These are phyloP conservation scores for Eubasilissa splendida DNA, from an alignment of 2,888 invertebrate genomes.

Conservation along the genomic window DNA sequence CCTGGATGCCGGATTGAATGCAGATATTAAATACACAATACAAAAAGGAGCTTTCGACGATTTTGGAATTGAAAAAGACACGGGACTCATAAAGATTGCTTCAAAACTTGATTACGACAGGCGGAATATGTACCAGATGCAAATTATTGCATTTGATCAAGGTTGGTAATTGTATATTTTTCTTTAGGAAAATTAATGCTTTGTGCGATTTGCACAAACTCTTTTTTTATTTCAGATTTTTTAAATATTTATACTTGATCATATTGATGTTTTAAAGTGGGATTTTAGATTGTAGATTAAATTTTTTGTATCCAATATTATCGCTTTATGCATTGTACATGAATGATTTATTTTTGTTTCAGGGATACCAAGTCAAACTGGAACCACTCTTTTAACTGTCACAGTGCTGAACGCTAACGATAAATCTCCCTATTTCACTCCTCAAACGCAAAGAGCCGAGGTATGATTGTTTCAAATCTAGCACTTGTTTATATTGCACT, in stretches of 20 bases:
- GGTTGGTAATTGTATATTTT: slow-evolving; percentile 65
- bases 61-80: slow-evolving; percentile 84
- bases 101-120: slow-evolving; percentile 88
- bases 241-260: no score
- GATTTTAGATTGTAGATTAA: no score
- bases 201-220: neutral
- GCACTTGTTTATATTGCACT: no score
- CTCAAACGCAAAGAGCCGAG: slow-evolving; percentile 84
- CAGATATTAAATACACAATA: slow-evolving; percentile 85
- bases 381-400: slow-evolving; percentile 85
- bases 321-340: no score
- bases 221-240: no score
- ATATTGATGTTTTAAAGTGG: no score
- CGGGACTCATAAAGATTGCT: slow-evolving; percentile 84
- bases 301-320: no score
- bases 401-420: slow-evolving; percentile 90
- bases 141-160: slow-evolving; percentile 86
- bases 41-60: slow-evolving; percentile 90
- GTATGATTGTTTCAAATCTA: slow-evolving; percentile 64
- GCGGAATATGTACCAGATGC: slow-evolving; percentile 84
- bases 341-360: slow-evolving; percentile 36
- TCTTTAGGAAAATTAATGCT: neutral
- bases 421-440: slow-evolving; percentile 87
- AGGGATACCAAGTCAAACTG: slow-evolving; percentile 86
- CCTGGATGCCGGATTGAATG: slow-evolving; percentile 89